phyloP scores from a whole-genome alignment of 2,797 vertebrate species.

The Micrastur ruficollis region DNA sequence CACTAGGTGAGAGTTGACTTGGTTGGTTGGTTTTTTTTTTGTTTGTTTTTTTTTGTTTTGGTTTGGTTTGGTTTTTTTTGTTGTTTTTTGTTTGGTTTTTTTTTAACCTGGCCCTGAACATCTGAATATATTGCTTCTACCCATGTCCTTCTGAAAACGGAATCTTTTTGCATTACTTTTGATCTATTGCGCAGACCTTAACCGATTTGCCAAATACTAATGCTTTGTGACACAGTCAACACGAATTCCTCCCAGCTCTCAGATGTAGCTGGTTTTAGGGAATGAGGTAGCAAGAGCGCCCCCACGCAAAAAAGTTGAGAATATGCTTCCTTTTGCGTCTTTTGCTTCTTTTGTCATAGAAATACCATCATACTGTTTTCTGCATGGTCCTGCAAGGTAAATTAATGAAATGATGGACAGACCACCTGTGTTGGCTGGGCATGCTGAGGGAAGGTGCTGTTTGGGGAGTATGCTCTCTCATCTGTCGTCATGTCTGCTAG shows the following conservation, averaged over 20 bases:
- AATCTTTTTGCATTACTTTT: neutral
- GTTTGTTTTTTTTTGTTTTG: too few relatives aligned
- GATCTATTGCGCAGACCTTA: neutral
- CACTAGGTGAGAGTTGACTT: neutral
- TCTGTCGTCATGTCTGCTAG: fast-evolving
- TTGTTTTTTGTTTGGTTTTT: too few relatives aligned
- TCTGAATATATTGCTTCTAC: neutral
- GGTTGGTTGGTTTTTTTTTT: neutral
- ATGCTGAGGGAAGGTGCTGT: neutral
- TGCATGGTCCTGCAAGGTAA: neutral
- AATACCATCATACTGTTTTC: neutral
- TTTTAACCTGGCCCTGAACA: neutral
- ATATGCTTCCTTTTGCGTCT: neutral
- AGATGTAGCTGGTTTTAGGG: neutral
- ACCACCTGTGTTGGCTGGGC: neutral
- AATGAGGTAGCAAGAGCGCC: neutral
- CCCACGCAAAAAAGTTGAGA: neutral
- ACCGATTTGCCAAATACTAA: neutral
- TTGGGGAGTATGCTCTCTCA: neutral
- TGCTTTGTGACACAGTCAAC: neutral
- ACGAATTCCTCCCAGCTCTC: neutral
- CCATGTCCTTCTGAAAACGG: neutral
- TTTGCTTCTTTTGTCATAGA: neutral
- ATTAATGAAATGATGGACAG: neutral
- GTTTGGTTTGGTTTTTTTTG: too few relatives aligned